Percentiles rank a stretch among this genome's conserved stretches.
phyloP scores from a whole-genome alignment of 2,888 invertebrate genomes.

The Belgica antarctica region DNA sequence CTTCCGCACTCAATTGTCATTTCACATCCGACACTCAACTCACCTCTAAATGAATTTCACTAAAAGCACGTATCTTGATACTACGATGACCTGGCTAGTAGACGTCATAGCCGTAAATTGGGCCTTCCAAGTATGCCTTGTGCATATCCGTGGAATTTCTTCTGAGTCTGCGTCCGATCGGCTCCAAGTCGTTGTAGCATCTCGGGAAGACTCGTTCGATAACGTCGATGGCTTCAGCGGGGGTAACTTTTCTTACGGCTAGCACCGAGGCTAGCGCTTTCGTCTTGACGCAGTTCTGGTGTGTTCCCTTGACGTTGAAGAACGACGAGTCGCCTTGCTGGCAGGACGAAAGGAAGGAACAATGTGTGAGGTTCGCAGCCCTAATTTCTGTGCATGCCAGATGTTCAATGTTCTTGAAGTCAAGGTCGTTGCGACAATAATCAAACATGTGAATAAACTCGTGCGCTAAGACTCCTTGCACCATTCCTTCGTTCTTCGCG shows the following conservation, averaged over 20 bases:
- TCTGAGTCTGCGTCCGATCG: constrained; percentile 75
- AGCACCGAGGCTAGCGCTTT: constrained; percentile 83
- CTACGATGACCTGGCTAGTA: not conserved
- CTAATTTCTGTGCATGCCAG: constrained; percentile 93
- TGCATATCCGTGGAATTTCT: constrained; percentile 74
- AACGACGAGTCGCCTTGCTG: constrained; percentile 70
- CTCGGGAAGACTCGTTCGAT: constrained; percentile 85
- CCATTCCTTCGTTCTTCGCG: constrained; percentile 64
- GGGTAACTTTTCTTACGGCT: constrained; percentile 72
- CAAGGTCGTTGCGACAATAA: constrained; percentile 81
- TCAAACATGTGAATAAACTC: constrained; percentile 98
- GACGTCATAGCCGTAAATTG: constrained; percentile 9
- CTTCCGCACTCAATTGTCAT: too few relatives aligned
- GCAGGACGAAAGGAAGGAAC: constrained; percentile 80
- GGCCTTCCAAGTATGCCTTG: constrained; percentile 69
- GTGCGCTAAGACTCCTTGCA: constrained; percentile 81
- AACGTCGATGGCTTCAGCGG: constrained; percentile 68
- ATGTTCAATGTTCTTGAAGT: constrained; percentile 87
- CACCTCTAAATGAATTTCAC: not conserved
- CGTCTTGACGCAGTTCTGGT: constrained; percentile 85
- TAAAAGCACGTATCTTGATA: too few relatives aligned
- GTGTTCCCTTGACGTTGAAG: constrained; percentile 69
- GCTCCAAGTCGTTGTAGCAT: constrained; percentile 91
- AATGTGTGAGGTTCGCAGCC: constrained; percentile 91
- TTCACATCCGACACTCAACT: too few relatives aligned